These are phyloP conservation scores for Eulithis prunata DNA, from an alignment of 2,888 invertebrate genomes.

Conservation along the genomic window DNA sequence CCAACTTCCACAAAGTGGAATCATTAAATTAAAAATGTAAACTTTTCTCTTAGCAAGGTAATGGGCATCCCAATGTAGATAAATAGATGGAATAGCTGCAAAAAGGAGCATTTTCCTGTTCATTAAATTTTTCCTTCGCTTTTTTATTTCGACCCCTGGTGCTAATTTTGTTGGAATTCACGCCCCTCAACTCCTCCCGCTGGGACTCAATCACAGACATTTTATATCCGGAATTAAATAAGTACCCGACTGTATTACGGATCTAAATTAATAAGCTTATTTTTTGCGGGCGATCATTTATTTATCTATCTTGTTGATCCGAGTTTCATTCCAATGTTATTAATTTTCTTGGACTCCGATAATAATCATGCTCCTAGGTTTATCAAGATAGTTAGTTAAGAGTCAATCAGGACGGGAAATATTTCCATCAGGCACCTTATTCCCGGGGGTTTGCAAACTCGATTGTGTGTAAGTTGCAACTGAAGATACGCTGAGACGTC, in stretches of 20 bases:
- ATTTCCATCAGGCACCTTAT: slow-evolving; percentile 77
- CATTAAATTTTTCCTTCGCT: slow-evolving; percentile 85
- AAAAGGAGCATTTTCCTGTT: slow-evolving; percentile 86
- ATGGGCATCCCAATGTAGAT: slow-evolving; percentile 85
- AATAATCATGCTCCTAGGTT: slow-evolving; percentile 31
- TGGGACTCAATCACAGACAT: slow-evolving; percentile 85
- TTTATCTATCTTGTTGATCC: slow-evolving; percentile 56
- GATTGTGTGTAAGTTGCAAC: slow-evolving; percentile 79
- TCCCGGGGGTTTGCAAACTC: slow-evolving; percentile 79
- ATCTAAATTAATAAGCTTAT: slow-evolving; percentile 81
- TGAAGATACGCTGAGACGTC: slow-evolving; percentile 73
- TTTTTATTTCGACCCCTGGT: slow-evolving; percentile 85
- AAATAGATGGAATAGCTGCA: slow-evolving; percentile 85
- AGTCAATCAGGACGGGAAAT: slow-evolving; percentile 72
- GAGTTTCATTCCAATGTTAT: slow-evolving; percentile 53
- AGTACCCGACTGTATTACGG: slow-evolving; percentile 80
- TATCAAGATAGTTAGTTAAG: slow-evolving; percentile 40
- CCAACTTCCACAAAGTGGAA: slow-evolving; percentile 85
- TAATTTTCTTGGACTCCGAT: slow-evolving; percentile 42
- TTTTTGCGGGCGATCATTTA: slow-evolving; percentile 68
- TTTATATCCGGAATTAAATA: slow-evolving; percentile 85
- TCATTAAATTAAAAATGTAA: slow-evolving; percentile 86
- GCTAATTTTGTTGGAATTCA: slow-evolving; percentile 86
- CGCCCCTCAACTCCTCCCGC: slow-evolving; percentile 82
- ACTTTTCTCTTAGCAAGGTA: slow-evolving; percentile 86